A percentile compares a stretch with the other conserved stretches of the same genome.
Conservation (phyloP, 2,113 vertebrate species). For the Siphamia tubifer region DNA sequence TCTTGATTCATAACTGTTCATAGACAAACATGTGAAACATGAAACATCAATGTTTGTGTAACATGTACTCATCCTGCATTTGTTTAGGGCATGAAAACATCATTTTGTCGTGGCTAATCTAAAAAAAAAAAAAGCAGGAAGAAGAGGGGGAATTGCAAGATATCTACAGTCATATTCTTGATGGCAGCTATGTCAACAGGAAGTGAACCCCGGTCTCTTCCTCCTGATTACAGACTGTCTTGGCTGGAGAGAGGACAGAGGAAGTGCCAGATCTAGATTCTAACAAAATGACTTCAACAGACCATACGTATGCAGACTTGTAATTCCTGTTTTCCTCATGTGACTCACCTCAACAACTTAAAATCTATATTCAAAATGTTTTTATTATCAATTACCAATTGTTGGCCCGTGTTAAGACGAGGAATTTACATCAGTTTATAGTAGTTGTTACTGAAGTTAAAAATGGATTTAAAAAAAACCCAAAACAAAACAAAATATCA, state of each 20-base stretch:
- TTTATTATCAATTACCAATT: background rate
- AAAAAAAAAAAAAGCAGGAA: slow-evolving; percentile 35
- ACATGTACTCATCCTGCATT: background rate
- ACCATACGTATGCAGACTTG: slow-evolving; percentile 7
- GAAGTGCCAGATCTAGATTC: slow-evolving; percentile 57
- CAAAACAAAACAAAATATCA: too few relatives aligned
- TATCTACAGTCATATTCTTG: slow-evolving; percentile 6
- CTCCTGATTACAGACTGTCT: slow-evolving; percentile 61
- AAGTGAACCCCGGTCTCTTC: slow-evolving; percentile 55
- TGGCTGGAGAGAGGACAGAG: slow-evolving; percentile 37
- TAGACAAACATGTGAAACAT: background rate
- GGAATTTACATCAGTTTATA: too few relatives aligned
- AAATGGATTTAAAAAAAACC: too few relatives aligned
- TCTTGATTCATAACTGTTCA: background rate
- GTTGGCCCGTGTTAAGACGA: too few relatives aligned
- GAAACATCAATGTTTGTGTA: background rate
- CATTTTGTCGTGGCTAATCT: background rate
- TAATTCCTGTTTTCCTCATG: slow-evolving; percentile 53
- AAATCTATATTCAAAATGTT: background rate
- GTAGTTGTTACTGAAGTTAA: too few relatives aligned
- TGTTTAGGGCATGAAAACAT: background rate
- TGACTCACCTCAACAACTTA: slow-evolving; percentile 14
- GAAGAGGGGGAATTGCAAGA: slow-evolving; percentile 9
- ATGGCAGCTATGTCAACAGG: slow-evolving; percentile 49
- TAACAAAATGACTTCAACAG: slow-evolving; percentile 22